phyloP scores from a whole-genome alignment of 2,797 vertebrate genomes.

The Spondyliosoma cantharus region DNA sequence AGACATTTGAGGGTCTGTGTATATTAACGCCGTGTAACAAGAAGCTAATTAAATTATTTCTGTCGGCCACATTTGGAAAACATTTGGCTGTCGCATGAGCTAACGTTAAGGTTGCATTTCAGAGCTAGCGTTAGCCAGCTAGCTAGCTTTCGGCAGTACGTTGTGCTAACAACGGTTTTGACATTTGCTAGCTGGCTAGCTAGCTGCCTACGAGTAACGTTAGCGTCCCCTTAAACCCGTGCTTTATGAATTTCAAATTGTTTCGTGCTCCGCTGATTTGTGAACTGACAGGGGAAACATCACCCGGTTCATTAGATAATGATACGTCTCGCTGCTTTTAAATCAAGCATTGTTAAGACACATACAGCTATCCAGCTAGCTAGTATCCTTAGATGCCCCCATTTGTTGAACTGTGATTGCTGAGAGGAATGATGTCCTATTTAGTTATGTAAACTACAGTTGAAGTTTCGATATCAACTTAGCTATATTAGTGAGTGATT shows the following conservation, averaged over 20 bases:
- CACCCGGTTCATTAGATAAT: neutral
- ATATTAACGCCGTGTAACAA: neutral
- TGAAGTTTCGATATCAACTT: neutral
- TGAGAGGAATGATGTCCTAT: neutral
- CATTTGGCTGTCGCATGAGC: slow-evolving; percentile 11
- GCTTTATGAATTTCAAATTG: neutral
- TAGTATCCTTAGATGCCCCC: slow-evolving; percentile 60
- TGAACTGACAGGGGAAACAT: neutral
- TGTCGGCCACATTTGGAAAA: neutral
- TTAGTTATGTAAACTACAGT: neutral
- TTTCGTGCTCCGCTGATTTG: neutral
- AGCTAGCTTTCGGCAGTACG: slow-evolving; percentile 25
- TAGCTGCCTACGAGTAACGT: slow-evolving; percentile 3
- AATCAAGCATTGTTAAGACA: slow-evolving; percentile 18
- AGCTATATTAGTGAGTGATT: neutral
- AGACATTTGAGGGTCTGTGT: neutral
- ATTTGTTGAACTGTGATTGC: slow-evolving; percentile 39
- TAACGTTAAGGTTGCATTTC: slow-evolving; percentile 27
- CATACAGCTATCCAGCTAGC: slow-evolving; percentile 61
- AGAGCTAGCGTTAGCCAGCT: slow-evolving; percentile 51
- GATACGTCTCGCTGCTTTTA: neutral
- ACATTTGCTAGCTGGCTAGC: slow-evolving; percentile 41
- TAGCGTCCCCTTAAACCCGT: neutral
- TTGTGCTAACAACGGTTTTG: slow-evolving; percentile 59
- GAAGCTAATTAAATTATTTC: neutral